Evolutionary conservation across 2,888 invertebrate genomes (phyloP), one percentile per base, ranked within the genome.

Genomic region (Drosophila suboccidentalis): DNA sequence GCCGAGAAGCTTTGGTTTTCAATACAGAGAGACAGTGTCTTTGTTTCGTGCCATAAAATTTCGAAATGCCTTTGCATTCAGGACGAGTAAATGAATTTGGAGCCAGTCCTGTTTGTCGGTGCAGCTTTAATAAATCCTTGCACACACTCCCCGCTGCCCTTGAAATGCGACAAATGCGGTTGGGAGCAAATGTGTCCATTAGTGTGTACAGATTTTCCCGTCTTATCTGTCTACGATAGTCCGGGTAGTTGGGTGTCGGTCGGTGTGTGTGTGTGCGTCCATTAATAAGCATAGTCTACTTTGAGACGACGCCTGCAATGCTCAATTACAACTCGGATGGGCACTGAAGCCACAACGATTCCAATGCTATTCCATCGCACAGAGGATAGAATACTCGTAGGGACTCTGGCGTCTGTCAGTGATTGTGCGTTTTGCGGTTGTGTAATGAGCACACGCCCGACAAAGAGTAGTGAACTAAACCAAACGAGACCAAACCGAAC

Each of bases 381-480:
- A 5, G 26, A 9, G 26, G 4, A 32, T 59, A 17, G 9, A 11
- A 32, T 49, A 8, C 29, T 29, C 29, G 29, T 29, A 29, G 15
- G 29, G 29, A 38, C 54, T 58, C 38, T 29, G 47, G n/a, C 47
- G 60, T 50, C 66, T 70, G 59, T 22, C 71, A 57, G 70, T 70
- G 72, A 80, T 80, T 77, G 69, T 71, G 57, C 49, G 63, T 71
- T 73, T 70, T 84, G 80, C 50, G 86, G 78, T 62, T 83, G 57
- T 70, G 63, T 82, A 88, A 82, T 86, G 70, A 64, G 55, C 66
- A 49, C 53, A 54, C 51, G 73, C 72, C 63, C 39, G 13, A 29
- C 17, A 36, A 65, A 62, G 58, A 36, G 47, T 6, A 55, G 39
- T 55, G 17, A 41, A 41, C 55, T 3, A 38, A 29, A 29, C 11